These are phyloP conservation scores for Cyphomyrmex costatus DNA, from an alignment of 1,140 invertebrate genomes.

Conservation along the genomic window DNA sequence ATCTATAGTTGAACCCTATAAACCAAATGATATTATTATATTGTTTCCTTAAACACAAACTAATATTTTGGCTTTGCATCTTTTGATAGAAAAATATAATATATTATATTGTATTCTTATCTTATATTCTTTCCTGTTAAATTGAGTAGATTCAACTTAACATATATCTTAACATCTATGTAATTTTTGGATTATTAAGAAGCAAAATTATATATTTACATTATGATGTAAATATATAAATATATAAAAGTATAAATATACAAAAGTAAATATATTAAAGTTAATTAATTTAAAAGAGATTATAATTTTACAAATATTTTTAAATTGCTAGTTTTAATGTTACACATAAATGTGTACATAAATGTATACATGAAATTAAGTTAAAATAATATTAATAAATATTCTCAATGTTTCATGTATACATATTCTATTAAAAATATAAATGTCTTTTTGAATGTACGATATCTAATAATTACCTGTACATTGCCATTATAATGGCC, in stretches of 20 bases:
- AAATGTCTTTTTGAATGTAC: not conserved
- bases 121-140: too few relatives aligned
- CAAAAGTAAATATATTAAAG: too few relatives aligned
- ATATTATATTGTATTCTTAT: not conserved
- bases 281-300: not conserved
- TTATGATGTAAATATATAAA: too few relatives aligned
- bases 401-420: not conserved
- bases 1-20: slow-evolving; percentile 76
- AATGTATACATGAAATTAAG: too few relatives aligned
- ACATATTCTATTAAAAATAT: not conserved
- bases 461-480: slow-evolving; percentile 74
- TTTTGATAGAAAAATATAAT: not conserved
- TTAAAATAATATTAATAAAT: too few relatives aligned
- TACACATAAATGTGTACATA: not conserved
- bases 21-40: not conserved
- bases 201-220: slow-evolving; percentile 15
- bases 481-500: slow-evolving; percentile 84
- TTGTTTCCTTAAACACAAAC: not conserved
- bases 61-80: not conserved
- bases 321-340: not conserved
- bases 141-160: not conserved
- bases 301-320: not conserved
- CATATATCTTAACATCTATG: too few relatives aligned
- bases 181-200: slow-evolving; percentile 1
- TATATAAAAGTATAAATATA: too few relatives aligned